Percentiles rank a stretch among this genome's conserved stretches.
Conservation (phyloP, 2,113 vertebrate species). For the Bubalus kerabau region DNA sequence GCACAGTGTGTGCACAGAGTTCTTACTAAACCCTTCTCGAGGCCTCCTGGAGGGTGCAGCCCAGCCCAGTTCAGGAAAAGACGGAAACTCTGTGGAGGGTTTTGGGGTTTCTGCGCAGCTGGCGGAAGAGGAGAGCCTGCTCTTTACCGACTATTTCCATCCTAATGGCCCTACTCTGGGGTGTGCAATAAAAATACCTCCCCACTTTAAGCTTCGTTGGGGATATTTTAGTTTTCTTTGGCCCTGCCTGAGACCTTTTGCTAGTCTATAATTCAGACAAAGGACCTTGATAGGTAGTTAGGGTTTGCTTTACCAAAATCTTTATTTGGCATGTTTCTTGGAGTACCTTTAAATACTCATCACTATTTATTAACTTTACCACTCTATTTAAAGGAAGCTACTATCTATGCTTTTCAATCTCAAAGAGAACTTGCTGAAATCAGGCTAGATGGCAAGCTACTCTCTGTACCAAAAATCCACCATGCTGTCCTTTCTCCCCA, state of each 20-base stretch:
- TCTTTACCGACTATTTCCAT: neutral
- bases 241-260: neutral
- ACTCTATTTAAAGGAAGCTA: neutral
- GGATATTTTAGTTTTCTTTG: neutral
- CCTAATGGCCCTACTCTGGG: fast-evolving
- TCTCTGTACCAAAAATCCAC: neutral
- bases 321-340: neutral
- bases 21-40: no score
- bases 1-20: neutral
- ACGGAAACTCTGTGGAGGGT: fast-evolving
- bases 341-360: neutral
- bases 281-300: neutral
- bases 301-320: neutral
- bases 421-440: neutral
- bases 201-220: neutral
- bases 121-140: neutral
- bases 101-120: neutral
- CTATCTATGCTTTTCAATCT: neutral
- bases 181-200: neutral
- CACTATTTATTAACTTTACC: neutral
- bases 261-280: neutral
- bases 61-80: neutral
- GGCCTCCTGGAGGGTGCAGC: fast-evolving
- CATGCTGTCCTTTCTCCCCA: neutral
- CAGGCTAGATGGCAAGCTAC: neutral